Evolutionary conservation across 2,797 vertebrate genomes (phyloP).

Genomic region (Cyprinodon diabolis): DNA sequence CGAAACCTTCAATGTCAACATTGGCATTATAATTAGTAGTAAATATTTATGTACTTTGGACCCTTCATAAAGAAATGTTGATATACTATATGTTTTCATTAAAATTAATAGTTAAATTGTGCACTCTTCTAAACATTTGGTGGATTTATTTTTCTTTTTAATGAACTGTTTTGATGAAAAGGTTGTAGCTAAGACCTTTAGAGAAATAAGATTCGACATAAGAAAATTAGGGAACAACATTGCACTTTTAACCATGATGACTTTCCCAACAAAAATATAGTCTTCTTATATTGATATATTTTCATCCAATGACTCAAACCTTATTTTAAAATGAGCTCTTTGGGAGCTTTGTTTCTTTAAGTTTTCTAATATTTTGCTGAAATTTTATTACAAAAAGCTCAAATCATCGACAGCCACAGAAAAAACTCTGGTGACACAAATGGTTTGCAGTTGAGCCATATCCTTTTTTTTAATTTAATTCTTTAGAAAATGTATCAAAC

Average conservation of each 20-base stretch:
- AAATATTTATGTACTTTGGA: no score
- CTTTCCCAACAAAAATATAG: background rate
- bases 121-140: no score
- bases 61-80: no score
- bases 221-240: background rate
- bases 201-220: background rate
- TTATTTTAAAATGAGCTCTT: background rate
- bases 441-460: background rate
- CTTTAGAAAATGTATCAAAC: background rate
- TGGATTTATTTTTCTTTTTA: no score
- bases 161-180: no score
- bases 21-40: no score
- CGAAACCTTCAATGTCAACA: no score
- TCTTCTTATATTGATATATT: background rate
- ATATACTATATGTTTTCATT: no score
- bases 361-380: background rate
- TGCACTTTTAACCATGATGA: background rate
- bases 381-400: background rate
- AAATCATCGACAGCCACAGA: background rate
- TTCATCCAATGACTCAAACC: background rate
- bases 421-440: background rate
- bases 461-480: background rate
- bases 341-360: background rate
- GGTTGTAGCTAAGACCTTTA: no score
- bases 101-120: no score